phyloP scores from a whole-genome alignment of 2,888 invertebrate species.

The Mechanitis messenoides region DNA sequence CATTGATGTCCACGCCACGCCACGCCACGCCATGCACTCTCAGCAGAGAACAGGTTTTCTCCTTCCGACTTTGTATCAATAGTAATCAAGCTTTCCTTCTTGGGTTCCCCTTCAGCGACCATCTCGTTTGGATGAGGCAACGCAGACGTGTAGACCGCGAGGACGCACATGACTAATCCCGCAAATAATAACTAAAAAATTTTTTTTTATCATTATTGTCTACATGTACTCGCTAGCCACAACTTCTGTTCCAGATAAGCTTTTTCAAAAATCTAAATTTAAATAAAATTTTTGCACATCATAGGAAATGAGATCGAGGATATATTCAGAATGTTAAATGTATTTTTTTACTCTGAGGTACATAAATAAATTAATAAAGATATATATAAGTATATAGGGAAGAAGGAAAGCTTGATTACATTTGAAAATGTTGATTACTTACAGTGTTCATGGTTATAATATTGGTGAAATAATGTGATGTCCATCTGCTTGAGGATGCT shows the following conservation, averaged over 20 bases:
- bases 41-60: constrained; percentile 13
- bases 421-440: constrained; percentile 35
- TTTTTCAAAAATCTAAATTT: too few relatives aligned
- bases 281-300: too few relatives aligned
- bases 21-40: constrained; percentile 4
- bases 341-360: too few relatives aligned
- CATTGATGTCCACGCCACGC: constrained; percentile 1
- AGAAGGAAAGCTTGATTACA: too few relatives aligned
- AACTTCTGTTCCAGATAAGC: too few relatives aligned
- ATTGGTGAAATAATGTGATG: constrained; percentile 37
- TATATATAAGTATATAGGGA: too few relatives aligned
- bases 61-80: constrained; percentile 1
- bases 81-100: background rate
- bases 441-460: constrained; percentile 61
- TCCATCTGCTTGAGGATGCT: constrained; percentile 35
- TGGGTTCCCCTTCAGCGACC: background rate
- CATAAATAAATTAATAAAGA: too few relatives aligned
- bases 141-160: constrained; percentile 44
- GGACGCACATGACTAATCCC: constrained; percentile 43
- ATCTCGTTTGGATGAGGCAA: constrained; percentile 33
- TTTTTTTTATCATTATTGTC: background rate
- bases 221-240: too few relatives aligned
- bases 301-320: too few relatives aligned
- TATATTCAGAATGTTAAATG: too few relatives aligned
- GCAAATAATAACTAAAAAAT: constrained; percentile 40